Evolutionary conservation across 2,888 invertebrate genomes (phyloP), one percentile per base, ranked within the genome.

Genomic region (Leucophenga montana): DNA sequence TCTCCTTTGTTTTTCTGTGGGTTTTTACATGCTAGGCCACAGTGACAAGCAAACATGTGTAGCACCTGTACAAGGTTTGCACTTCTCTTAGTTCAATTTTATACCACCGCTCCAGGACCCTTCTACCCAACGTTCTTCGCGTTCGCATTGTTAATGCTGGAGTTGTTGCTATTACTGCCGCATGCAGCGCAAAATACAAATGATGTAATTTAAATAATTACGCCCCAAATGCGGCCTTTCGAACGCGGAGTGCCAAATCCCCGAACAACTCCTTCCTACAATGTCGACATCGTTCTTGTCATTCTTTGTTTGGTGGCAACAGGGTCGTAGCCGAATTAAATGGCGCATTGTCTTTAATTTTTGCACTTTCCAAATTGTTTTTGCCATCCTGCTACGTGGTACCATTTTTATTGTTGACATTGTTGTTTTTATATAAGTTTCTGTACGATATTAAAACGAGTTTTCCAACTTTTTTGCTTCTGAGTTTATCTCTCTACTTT

Each of bases 191-290:
- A 76, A 78, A 27, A 82, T 82, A 84, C 79, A 85, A 85, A 83
- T 77, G 82, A 82, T 85, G 84, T 79, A 85, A 85, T 85, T 84
- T 79, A 80, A 85, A 85, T 85, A 84, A 85, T 83, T 85, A 83
- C 77, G 74, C 77, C 77, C 74, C 72, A 73, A 73, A 75, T 62
- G 39, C 44, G 18, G 46, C 46, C 46, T 46, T 46, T 46, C 46
- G 46, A 46, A 46, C 46, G 14, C 46, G 46, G 3, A 14, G 8
- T 6, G 13, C 46, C 46, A 46, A n/a, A 14, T 46, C 14, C 46
- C 46, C 46, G 46, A 13, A 14, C 46, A 14, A 14, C 46, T 46
- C 3, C 46, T 46, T 46, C 46, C 46, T n/a, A 46, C 46, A 14
- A 13, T 13, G 46, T 6, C 27, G 8, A 13, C 3, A 6, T 6